Conservation (phyloP, 2,888 invertebrate species). For the Celastrina argiolus region DNA sequence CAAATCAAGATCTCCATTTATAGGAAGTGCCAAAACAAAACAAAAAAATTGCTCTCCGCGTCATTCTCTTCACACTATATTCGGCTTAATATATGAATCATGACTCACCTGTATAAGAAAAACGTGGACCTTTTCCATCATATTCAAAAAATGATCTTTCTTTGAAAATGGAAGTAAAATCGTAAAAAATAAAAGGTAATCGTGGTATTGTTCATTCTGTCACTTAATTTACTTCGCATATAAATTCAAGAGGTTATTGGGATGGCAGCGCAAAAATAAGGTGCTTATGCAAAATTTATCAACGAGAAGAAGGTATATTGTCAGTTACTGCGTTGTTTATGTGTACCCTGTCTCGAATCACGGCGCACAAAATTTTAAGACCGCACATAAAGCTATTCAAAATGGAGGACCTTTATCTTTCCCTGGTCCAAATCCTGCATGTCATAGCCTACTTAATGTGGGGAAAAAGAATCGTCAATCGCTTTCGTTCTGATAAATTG, state of each 20-base stretch:
- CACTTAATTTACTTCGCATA: background rate
- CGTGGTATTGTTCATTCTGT: background rate
- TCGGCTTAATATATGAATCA: too few relatives aligned
- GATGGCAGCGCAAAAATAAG: background rate
- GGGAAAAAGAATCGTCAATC: constrained; percentile 36
- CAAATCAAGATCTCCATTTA: too few relatives aligned
- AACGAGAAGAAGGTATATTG: background rate
- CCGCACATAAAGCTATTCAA: constrained; percentile 36
- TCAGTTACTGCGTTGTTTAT: constrained; percentile 22
- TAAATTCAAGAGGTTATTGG: background rate
- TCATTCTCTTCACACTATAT: too few relatives aligned
- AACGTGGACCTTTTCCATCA: background rate
- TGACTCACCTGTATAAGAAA: too few relatives aligned
- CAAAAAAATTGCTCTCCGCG: too few relatives aligned
- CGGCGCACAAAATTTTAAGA: constrained; percentile 34
- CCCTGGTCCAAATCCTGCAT: constrained; percentile 38
- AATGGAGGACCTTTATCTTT: constrained; percentile 37
- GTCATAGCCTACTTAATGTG: constrained; percentile 40
- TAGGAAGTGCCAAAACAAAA: too few relatives aligned
- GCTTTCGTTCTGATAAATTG: constrained; percentile 51
- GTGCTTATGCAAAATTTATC: background rate
- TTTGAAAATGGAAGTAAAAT: background rate
- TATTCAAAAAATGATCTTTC: background rate
- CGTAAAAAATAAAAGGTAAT: background rate
- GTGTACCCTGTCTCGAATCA: constrained; percentile 29